Evolutionary conservation across 2,113 vertebrate genomes (phyloP).

Genomic region (Lampris incognitus): DNA sequence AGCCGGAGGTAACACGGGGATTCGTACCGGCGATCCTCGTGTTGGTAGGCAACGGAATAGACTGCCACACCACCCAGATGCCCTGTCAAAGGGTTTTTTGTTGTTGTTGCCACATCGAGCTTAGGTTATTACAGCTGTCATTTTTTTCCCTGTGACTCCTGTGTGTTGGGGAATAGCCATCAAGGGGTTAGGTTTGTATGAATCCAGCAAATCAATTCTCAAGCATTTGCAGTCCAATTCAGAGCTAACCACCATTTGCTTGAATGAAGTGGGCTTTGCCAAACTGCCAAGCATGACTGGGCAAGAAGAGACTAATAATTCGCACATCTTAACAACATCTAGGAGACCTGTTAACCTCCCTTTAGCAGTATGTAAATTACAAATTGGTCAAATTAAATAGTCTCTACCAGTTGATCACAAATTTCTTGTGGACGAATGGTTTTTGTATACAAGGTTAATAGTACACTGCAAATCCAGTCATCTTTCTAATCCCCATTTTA

Average conservation of each 20-base stretch:
- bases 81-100: slow-evolving; percentile 6
- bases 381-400: not conserved
- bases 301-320: slow-evolving; percentile 14
- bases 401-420: not conserved
- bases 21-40: no score
- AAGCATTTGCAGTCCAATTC: not conserved
- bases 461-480: no score
- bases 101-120: not conserved
- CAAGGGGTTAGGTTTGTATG: not conserved
- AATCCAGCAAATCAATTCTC: not conserved
- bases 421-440: not conserved
- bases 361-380: not conserved
- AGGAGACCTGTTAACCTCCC: not conserved
- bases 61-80: not conserved
- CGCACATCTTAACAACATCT: not conserved
- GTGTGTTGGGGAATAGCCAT: not conserved
- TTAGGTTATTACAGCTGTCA: not conserved
- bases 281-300: not conserved
- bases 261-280: slow-evolving; percentile 9
- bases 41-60: no score
- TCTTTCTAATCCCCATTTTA: no score
- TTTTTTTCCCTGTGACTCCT: not conserved
- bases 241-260: not conserved
- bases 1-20: no score
- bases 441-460: not conserved